Evolutionary conservation across 1,140 invertebrate species (phyloP), one percentile per base, ranked within the genome.

Genomic region (Trachymyrmex cornetzi): DNA sequence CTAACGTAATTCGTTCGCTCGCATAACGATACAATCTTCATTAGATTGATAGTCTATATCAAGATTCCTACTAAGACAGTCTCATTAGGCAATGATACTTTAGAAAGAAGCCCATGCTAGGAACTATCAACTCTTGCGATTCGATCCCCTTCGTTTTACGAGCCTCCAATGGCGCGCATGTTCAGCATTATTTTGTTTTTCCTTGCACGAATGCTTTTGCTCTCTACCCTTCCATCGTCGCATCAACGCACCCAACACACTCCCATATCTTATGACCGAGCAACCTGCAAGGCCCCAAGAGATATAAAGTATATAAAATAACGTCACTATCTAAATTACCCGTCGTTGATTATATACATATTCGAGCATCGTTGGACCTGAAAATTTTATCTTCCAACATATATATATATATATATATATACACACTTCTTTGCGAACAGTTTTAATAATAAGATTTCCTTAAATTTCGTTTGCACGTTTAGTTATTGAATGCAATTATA

Each of bases 101-200:
- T 59, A 27, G 67, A 64, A 86, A 71, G 82, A 38, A 87, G 86
- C 53, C 44, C 84, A 87, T 90, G 81, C 79, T 6, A 87, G 88
- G 91, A 91, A 94, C 94, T 93, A 94, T 93, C 92, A 94, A 93
- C 92, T 91, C 88, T 86, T 91, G 90, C 92, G 93, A 91, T 95
- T 94, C 92, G 90, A 92, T 93, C 88, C 86, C 66, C 59, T 88
- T 66, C 89, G 88, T 91, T 94, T 93, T 92, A 93, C 90, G 90
- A 92, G 86, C 88, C 64, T 79, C 86, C 89, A 89, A 93, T 90
- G 90, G 87, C 90, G 87, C 79, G 88, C 93, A 90, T 93, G 91
- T 92, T 93, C 92, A 91, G 91, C 88, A 92, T 93, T 94, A 94
- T 94, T 94, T 92, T 93, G 91, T 90, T 91, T 90, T 88, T 84